These are phyloP conservation scores for Psittacula derbiana DNA, from an alignment of 2,797 vertebrate species.

Conservation along the genomic window DNA sequence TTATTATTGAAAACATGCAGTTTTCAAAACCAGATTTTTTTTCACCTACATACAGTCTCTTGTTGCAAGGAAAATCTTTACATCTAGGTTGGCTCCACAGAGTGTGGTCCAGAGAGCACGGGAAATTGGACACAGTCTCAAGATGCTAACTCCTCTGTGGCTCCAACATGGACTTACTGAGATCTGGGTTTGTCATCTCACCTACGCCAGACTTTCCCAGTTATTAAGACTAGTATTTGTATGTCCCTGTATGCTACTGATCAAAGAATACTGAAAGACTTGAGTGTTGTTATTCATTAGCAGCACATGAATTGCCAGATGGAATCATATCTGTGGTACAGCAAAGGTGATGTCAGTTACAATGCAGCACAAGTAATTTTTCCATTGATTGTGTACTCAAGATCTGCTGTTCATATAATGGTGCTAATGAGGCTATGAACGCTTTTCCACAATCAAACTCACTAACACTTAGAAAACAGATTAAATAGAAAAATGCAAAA, in stretches of 20 bases:
- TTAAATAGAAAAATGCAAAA: not conserved
- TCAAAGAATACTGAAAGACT: not conserved
- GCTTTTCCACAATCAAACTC: not conserved
- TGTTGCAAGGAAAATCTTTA: not conserved
- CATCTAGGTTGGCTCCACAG: not conserved
- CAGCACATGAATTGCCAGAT: constrained; percentile 11
- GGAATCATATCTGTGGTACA: constrained; percentile 1
- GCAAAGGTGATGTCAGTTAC: constrained; percentile 17
- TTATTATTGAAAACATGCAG: not conserved
- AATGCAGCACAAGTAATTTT: not conserved
- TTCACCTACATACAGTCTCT: not conserved
- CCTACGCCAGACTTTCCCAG: not conserved
- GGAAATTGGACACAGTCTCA: not conserved
- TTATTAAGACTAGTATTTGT: not conserved
- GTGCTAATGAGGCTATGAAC: not conserved
- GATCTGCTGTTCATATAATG: not conserved
- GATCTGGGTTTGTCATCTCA: not conserved
- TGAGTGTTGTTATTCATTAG: not conserved
- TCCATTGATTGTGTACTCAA: not conserved
- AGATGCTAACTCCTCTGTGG: not conserved
- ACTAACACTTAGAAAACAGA: not conserved
- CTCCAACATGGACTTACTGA: accelerated
- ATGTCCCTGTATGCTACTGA: not conserved
- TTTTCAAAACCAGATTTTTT: not conserved
- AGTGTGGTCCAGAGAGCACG: not conserved